Conservation (phyloP, 1,140 invertebrate genomes). For the Pogonus chalceus region DNA sequence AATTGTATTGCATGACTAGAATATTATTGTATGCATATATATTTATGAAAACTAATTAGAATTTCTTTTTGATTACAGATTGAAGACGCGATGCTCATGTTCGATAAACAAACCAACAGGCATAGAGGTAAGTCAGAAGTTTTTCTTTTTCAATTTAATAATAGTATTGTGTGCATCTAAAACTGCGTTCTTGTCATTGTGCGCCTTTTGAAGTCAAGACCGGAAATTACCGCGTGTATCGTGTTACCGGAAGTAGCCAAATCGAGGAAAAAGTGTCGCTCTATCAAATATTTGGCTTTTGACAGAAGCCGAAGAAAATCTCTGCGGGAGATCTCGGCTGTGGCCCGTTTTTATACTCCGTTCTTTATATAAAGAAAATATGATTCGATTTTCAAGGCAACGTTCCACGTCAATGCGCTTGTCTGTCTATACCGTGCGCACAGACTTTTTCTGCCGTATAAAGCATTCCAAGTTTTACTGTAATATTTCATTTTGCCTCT, state of each 20-base stretch:
- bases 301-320: background rate
- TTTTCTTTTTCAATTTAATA: conserved; percentile 1
- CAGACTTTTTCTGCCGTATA: background rate
- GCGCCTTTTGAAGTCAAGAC: background rate
- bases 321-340: background rate
- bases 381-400: conserved; percentile 1
- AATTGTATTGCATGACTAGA: too few species aligned
- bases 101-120: conserved; percentile 99
- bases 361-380: conserved; percentile 5
- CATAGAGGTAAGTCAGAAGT: conserved; percentile 85
- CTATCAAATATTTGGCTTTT: background rate
- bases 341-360: background rate
- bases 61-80: conserved; percentile 65
- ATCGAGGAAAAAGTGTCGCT: background rate
- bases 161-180: background rate
- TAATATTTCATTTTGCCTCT: background rate
- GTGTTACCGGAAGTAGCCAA: conserved; percentile 1
- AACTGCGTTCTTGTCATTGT: background rate
- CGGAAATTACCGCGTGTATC: conserved; percentile 1
- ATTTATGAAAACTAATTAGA: background rate
- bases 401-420: conserved; percentile 1
- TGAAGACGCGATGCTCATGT: conserved; percentile 99
- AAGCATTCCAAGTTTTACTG: background rate
- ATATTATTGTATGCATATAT: too few species aligned
- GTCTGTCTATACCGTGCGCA: background rate